These are phyloP conservation scores for Metopolophium dirhodum DNA, from an alignment of 1,140 invertebrate species.

Conservation along the genomic window DNA sequence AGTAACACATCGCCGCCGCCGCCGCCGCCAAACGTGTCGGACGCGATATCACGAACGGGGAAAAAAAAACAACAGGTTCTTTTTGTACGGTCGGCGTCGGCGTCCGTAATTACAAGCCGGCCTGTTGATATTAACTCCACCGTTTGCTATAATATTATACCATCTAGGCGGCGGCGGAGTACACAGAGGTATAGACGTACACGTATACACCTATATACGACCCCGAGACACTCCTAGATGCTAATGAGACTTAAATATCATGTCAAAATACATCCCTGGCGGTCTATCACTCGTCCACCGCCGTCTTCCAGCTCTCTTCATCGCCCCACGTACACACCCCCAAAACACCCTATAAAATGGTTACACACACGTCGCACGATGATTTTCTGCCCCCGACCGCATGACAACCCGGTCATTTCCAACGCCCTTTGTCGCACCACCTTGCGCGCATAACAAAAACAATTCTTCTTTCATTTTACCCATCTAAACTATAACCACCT, in stretches of 20 bases:
- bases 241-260: constrained; percentile 57
- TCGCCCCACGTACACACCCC: not conserved
- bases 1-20: not conserved
- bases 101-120: constrained; percentile 49
- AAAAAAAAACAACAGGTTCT: constrained; percentile 16
- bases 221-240: constrained; percentile 28
- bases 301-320: not conserved
- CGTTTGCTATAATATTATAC: constrained; percentile 9
- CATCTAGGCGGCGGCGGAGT: not conserved
- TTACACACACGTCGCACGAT: constrained; percentile 13
- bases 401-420: constrained; percentile 46
- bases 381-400: not conserved
- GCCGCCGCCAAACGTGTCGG: constrained; percentile 8
- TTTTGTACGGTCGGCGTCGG: not conserved
- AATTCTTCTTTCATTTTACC: constrained; percentile 20
- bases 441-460: constrained; percentile 30
- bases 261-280: constrained; percentile 55
- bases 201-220: not conserved
- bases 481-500: not conserved
- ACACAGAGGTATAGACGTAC: not conserved
- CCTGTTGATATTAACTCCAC: constrained; percentile 56
- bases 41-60: constrained; percentile 14
- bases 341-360: constrained; percentile 48
- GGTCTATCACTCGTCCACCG: not conserved
- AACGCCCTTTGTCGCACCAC: constrained; percentile 55